Conservation (phyloP, 1,140 invertebrate genomes). For the Drosophila lowei region DNA sequence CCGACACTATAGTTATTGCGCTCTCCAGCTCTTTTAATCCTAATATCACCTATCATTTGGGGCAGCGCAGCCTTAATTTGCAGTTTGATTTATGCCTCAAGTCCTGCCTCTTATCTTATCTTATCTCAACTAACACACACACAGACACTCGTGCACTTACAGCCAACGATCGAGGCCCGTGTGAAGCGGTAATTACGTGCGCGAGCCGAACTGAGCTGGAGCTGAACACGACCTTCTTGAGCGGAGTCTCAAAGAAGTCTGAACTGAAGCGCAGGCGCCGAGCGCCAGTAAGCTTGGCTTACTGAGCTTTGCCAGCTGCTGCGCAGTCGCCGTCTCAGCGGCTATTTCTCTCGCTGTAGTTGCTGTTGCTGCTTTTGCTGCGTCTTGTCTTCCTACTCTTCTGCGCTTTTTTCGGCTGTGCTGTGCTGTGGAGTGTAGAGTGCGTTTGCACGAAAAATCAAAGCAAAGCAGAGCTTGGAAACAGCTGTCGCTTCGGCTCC, state of each 20-base stretch:
- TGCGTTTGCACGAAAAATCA: constrained; percentile 37
- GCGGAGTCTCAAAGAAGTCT: constrained; percentile 80
- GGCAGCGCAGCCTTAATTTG: constrained; percentile 2
- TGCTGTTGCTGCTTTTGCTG: neutral
- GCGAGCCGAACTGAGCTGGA: constrained; percentile 31
- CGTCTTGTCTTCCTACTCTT: constrained; percentile 37
- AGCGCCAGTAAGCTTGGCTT: constrained; percentile 41
- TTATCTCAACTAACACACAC: constrained; percentile 33
- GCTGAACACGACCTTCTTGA: constrained; percentile 77
- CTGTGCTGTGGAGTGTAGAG: constrained; percentile 11
- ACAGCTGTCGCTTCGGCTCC: constrained; percentile 55
- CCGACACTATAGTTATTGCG: constrained; percentile 11
- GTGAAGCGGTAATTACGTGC: constrained; percentile 26
- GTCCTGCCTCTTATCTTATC: constrained; percentile 52
- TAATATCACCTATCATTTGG: constrained; percentile 4
- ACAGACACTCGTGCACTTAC: constrained; percentile 30
- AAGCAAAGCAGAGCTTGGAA: constrained; percentile 50
- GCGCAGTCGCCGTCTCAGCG: constrained; percentile 39
- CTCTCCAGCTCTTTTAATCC: constrained; percentile 5
- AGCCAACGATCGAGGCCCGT: constrained; percentile 28
- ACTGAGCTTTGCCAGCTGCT: constrained; percentile 21
- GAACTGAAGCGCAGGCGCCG: constrained; percentile 68
- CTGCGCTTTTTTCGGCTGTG: constrained; percentile 3
- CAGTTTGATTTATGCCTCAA: constrained; percentile 15
- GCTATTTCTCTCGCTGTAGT: neutral